Base-by-base conservation (phyloP, 2,113 vertebrate genomes). In the Gasterosteus aculeatus region DNA sequence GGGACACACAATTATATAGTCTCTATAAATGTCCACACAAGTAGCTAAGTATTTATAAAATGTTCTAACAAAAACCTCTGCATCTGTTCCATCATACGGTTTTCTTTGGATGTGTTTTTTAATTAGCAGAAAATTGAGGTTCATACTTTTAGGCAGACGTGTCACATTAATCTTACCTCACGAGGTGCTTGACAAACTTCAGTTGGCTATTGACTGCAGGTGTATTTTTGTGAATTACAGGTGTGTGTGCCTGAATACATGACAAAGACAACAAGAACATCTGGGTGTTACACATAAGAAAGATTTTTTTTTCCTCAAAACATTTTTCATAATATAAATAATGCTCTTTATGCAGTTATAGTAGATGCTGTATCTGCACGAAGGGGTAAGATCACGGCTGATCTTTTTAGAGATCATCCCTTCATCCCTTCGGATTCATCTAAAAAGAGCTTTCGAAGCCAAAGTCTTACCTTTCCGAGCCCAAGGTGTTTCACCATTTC, bases 141-240 rank as follows among this genome's bases (percentile, higher is more conserved):
- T 5, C 4, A 18, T 63, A 8, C 26, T 46, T 44, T 26, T 47
- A 35, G n/a, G 3, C 35, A 4, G 2, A 26, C 39, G 22, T 19
- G 10, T 72, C 16, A n/a, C 9, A 3, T 14, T 3, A 2, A 11
- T 75, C 96, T 91, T 93, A 98, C 98, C 95, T 96, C 64, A 99
- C 92, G 66, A 99, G 94, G 82, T 99, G 98, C 84, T 99, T 99
- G 76, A 99, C 79, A 51, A 95, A 84, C 88, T 98, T 99, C 79
- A 99, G 90, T 51, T 85, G 96, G 77, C 75, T 85, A 64, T 99
- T 99, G 84, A 99, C 95, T 0, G 97, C 93, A 62, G 95, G 95
- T 72, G 94, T 98, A 62, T 99, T 99, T 94, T 99, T 99, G 87
- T 98, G 97, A 72, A 99, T 94, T 54, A 93, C 92, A 29, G 97